A percentile compares a stretch with the other conserved stretches of the same genome.
Evolutionary conservation across 2,888 invertebrate species (phyloP).

Genomic region (Portevinia maculata): DNA sequence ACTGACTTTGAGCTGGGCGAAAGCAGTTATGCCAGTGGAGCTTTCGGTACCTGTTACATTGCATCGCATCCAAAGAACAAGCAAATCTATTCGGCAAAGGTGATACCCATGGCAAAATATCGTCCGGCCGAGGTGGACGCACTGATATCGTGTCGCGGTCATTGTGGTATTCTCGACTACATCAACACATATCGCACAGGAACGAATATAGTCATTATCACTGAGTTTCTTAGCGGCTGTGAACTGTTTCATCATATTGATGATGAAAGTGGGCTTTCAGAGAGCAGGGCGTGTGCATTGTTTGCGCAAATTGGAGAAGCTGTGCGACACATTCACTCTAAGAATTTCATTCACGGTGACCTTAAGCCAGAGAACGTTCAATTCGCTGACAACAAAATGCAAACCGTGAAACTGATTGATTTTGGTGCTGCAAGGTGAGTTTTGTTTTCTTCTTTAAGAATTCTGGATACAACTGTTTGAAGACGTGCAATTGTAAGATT

Average conservation of each 20-base stretch:
- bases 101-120: slow-evolving; percentile 78
- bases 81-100: slow-evolving; percentile 76
- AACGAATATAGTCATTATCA: slow-evolving; percentile 94
- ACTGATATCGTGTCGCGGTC: slow-evolving; percentile 92
- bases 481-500: neutral
- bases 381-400: slow-evolving; percentile 83
- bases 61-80: slow-evolving; percentile 76
- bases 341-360: slow-evolving; percentile 95
- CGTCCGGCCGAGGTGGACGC: slow-evolving; percentile 87
- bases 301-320: slow-evolving; percentile 92
- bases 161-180: slow-evolving; percentile 93
- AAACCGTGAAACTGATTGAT: slow-evolving; percentile 93
- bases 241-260: slow-evolving; percentile 89
- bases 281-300: slow-evolving; percentile 90
- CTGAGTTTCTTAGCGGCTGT: slow-evolving; percentile 93
- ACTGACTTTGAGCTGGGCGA: slow-evolving; percentile 78
- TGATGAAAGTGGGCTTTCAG: slow-evolving; percentile 87
- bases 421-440: slow-evolving; percentile 93
- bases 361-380: slow-evolving; percentile 93
- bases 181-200: slow-evolving; percentile 93
- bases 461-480: neutral
- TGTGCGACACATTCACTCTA: slow-evolving; percentile 92
- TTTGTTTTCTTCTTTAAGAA: neutral
- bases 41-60: slow-evolving; percentile 79
- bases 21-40: slow-evolving; percentile 75